Evolutionary conservation across 2,888 invertebrate genomes (phyloP), one percentile per base, ranked within the genome.

Genomic region (Zaprionus lineosus): DNA sequence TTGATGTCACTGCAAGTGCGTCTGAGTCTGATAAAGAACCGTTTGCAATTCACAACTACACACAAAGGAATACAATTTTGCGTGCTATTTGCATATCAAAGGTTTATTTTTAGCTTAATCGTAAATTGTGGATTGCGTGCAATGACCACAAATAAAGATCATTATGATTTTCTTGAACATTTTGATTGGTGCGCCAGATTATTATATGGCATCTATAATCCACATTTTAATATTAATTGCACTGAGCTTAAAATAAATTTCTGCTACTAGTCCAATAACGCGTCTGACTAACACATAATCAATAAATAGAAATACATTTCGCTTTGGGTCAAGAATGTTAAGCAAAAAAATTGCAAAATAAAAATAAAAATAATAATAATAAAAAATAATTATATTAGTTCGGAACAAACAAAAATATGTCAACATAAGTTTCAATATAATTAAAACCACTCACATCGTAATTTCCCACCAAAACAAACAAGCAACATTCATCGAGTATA

Each of bases 61-160:
- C 28, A 62, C 31, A 29, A 33, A 26, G 37, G 29, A n/a, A n/a
- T n/a, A n/a, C 26, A 37, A 55, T 52, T 59, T 37, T n/a, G 40
- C 34, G 26, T 48, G 40, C 58, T 31, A 56, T 63, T 74, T 63
- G 48, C 44, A 62, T 51, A 53, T 70, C 7, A 34, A 33, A 40
- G 3, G 29, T 57, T 43, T 74, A 74, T 74, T 67, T 74, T 67
- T 74, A 71, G 63, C 43, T 15, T 43, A 19, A 18, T 36, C 37
- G 3, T 24, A 61, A 33, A 46, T 7, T 7, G 15, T 21, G 56
- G 28, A 46, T 7, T 8, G 15, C 34, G 31, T 29, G 34, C 47
- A 62, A 31, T 14, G 1, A 12, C 3, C 12, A 16, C 18, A 24
- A 33, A 26, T 14, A 15, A 2, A 28, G 12, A 31, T 16, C 14